Conservation (phyloP, 2,113 vertebrate genomes). For the Hippolais icterina region DNA sequence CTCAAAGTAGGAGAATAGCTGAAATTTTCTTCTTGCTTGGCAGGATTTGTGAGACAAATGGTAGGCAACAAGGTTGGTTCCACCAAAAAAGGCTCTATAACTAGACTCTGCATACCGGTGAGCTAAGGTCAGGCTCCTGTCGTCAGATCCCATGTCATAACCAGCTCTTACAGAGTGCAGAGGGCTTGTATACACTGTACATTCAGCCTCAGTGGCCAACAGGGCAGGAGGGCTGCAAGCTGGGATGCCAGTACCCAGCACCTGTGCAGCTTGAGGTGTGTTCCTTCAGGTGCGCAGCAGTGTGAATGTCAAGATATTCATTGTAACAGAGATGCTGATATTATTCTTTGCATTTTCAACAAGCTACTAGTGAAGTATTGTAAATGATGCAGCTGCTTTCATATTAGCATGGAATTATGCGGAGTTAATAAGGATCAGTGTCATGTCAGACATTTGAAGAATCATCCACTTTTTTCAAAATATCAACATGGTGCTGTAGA, state of each 20-base stretch:
- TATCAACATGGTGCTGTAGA: background rate
- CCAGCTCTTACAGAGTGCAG: fast-evolving
- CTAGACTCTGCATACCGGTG: background rate
- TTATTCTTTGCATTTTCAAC: background rate
- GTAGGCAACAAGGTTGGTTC: background rate
- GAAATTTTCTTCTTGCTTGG: background rate
- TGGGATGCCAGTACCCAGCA: background rate
- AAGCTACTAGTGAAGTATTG: background rate
- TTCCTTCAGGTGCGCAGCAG: background rate
- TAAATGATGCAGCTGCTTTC: background rate
- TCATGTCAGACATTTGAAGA: background rate
- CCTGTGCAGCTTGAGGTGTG: fast-evolving
- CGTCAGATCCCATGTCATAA: background rate
- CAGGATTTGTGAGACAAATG: background rate
- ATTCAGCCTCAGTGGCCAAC: fast-evolving
- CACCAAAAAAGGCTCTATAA: background rate
- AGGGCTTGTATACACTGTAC: background rate
- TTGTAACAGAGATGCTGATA: background rate
- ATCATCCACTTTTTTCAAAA: background rate
- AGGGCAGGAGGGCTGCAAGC: background rate
- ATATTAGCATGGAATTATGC: background rate
- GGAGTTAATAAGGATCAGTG: background rate
- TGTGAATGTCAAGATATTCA: background rate
- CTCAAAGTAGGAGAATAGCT: background rate
- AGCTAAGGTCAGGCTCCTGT: background rate